Evolutionary conservation across 2,797 vertebrate genomes (phyloP).

Genomic region (Buceros bicornis): DNA sequence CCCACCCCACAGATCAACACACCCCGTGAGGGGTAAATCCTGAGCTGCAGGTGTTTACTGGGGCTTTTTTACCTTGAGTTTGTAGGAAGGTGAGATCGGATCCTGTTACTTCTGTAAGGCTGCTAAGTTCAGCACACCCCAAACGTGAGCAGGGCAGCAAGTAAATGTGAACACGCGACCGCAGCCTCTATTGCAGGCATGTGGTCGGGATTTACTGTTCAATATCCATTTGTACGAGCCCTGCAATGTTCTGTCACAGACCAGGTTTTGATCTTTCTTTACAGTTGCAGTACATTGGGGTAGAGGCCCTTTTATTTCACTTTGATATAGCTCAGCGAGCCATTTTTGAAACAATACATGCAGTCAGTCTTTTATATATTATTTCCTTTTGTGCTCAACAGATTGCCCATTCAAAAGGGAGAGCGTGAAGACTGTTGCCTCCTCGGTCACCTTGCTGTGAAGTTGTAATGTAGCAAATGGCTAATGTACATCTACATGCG

Average conservation of each 20-base stretch:
- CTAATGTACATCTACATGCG: slow-evolving; percentile 69
- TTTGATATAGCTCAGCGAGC: not conserved
- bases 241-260: not conserved
- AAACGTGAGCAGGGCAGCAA: not conserved
- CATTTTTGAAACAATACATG: not conserved
- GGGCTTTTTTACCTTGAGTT: not conserved
- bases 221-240: not conserved
- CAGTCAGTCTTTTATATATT: slow-evolving; percentile 55
- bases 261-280: not conserved
- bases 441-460: slow-evolving; percentile 61
- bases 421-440: slow-evolving; percentile 25
- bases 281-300: not conserved
- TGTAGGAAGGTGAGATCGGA: not conserved
- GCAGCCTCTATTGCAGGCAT: not conserved
- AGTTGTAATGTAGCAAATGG: slow-evolving; percentile 70
- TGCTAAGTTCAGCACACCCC: not conserved
- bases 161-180: not conserved
- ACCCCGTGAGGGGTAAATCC: not conserved
- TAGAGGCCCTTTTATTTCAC: not conserved
- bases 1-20: not conserved
- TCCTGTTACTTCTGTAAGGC: not conserved
- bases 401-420: slow-evolving; percentile 56
- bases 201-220: not conserved
- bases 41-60: not conserved
- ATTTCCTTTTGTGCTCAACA: slow-evolving; percentile 71